A percentile compares a stretch with the other conserved stretches of the same genome.
phyloP scores from a whole-genome alignment of 2,888 invertebrate genomes.

The Drepana falcataria region DNA sequence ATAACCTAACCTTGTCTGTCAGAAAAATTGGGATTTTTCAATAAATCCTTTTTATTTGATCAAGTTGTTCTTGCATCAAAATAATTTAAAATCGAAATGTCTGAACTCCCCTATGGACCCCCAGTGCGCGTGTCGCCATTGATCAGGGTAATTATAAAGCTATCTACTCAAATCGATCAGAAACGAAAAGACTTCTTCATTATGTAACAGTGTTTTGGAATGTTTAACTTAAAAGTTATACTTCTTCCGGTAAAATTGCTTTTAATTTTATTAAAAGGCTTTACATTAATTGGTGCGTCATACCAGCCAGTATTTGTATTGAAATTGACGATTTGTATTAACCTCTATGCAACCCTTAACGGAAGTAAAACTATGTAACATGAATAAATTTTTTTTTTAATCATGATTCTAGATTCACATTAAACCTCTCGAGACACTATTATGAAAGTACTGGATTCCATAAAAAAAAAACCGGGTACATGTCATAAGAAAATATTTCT shows the following conservation, averaged over 20 bases:
- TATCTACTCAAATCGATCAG: conserved; percentile 1
- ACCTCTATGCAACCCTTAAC: neutral
- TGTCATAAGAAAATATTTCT: no score
- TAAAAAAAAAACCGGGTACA: no score
- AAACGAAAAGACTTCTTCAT: conserved; percentile 16
- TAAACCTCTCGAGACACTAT: no score
- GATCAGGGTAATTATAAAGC: conserved; percentile 81
- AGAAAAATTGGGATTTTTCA: conserved; percentile 32
- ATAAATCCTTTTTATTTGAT: conserved; percentile 37
- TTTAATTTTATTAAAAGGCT: neutral
- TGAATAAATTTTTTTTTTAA: no score
- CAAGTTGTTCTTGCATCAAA: conserved; percentile 2
- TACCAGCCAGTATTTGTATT: neutral
- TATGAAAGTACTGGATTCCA: no score
- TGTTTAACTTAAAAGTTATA: conserved; percentile 2
- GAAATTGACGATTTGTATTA: neutral
- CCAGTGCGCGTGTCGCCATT: conserved; percentile 89
- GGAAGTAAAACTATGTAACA: no score
- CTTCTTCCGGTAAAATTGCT: neutral
- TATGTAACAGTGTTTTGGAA: conserved; percentile 56
- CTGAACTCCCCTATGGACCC: conserved; percentile 74
- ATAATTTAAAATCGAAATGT: conserved; percentile 45
- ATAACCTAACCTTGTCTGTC: conserved; percentile 34
- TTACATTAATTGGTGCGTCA: neutral
- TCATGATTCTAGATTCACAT: no score